Evolutionary conservation across 2,888 invertebrate species (phyloP).

Genomic region (Thera britannica): DNA sequence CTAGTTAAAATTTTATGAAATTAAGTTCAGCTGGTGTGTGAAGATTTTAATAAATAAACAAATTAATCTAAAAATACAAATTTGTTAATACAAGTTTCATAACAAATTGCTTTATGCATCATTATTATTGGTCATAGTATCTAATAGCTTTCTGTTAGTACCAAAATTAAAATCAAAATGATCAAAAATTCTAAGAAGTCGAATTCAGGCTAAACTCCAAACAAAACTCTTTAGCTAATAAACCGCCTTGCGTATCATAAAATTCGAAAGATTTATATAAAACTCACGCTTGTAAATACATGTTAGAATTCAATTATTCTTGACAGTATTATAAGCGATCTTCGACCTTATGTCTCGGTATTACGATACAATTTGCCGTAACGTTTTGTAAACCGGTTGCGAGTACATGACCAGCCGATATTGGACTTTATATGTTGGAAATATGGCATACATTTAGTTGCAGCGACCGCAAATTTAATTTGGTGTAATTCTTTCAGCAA

Average conservation of each 20-base stretch:
- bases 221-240: neutral
- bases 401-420: neutral
- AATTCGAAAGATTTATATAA: slow-evolving; percentile 14
- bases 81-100: too few relatives aligned
- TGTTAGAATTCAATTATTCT: slow-evolving; percentile 13
- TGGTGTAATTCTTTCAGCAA: slow-evolving; percentile 13
- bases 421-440: neutral
- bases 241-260: slow-evolving; percentile 12
- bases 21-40: neutral
- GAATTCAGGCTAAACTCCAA: slow-evolving; percentile 8
- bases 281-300: slow-evolving; percentile 3
- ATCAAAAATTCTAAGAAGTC: neutral
- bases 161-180: too few relatives aligned
- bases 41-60: neutral
- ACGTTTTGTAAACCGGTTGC: neutral
- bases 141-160: too few relatives aligned
- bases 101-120: too few relatives aligned
- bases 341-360: slow-evolving; percentile 16
- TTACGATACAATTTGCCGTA: slow-evolving; percentile 9
- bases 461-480: slow-evolving; percentile 2
- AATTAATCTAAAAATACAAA: too few relatives aligned
- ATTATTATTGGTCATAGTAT: too few relatives aligned
- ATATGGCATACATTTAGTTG: slow-evolving; percentile 5
- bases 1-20: too few relatives aligned
- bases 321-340: slow-evolving; percentile 6